These are phyloP conservation scores for Caenorhabditis sp. DNA, from an alignment of 2,888 invertebrate species.

Conservation along the genomic window DNA sequence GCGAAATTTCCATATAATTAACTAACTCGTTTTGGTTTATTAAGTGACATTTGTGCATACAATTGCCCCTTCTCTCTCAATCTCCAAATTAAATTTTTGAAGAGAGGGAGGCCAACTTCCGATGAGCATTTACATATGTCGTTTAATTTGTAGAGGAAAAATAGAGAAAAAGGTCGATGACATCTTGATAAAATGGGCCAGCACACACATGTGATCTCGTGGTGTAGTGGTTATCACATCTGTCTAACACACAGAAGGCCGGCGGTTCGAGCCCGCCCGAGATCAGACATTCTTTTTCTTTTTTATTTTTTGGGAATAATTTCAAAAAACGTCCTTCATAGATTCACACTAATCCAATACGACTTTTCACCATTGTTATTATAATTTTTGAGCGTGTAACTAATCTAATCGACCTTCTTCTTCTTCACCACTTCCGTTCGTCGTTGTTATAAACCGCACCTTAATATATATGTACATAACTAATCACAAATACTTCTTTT, in stretches of 20 bases:
- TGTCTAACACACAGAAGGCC: constrained; percentile 70
- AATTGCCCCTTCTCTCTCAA: background rate
- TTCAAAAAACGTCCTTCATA: too few species aligned
- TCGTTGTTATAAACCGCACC: background rate
- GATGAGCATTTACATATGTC: constrained; percentile 1
- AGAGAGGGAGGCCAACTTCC: background rate
- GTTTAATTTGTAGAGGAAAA: background rate
- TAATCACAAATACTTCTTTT: background rate
- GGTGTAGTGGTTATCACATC: constrained; percentile 51
- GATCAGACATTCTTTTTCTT: constrained; percentile 39
- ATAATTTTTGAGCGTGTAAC: background rate
- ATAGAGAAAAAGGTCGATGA: background rate
- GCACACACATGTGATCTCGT: background rate
- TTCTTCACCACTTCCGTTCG: background rate
- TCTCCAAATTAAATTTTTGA: background rate
- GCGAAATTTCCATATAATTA: background rate
- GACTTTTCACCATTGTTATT: background rate
- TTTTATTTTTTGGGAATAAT: background rate
- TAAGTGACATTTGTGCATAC: background rate
- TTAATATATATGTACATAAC: background rate
- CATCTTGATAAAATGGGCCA: background rate
- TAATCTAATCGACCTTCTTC: background rate
- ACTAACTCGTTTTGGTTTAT: background rate
- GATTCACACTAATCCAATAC: background rate
- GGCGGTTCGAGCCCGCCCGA: constrained; percentile 69